Percentiles rank a stretch among this genome's conserved stretches.
Evolutionary conservation across 2,888 invertebrate genomes (phyloP).

Genomic region (Cordilura impudica): DNA sequence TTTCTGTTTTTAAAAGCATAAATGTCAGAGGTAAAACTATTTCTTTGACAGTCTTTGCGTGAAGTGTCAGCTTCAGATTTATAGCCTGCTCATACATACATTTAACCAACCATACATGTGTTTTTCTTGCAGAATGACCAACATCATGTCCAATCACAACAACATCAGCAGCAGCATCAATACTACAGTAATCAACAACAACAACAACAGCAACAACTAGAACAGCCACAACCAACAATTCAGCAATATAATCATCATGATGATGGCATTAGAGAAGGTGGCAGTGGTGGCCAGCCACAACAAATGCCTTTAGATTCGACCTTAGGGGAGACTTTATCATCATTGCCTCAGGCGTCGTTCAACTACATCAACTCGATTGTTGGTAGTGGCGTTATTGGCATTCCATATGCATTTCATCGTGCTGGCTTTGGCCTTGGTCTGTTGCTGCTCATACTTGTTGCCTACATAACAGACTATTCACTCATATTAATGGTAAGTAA

Average conservation of each 20-base stretch:
- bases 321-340: conserved; percentile 81
- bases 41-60: too few relatives aligned
- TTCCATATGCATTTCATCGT: conserved; percentile 89
- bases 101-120: neutral
- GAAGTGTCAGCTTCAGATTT: too few relatives aligned
- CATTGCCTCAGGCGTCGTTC: conserved; percentile 87
- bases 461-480: conserved; percentile 89
- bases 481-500: conserved; percentile 86
- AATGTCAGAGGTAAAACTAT: too few relatives aligned
- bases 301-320: conserved; percentile 42
- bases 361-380: conserved; percentile 94
- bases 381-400: conserved; percentile 91
- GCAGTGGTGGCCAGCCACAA: conserved; percentile 24
- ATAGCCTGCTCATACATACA: too few relatives aligned
- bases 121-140: conserved; percentile 69
- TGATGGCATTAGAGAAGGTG: conserved; percentile 17
- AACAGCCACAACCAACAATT: conserved; percentile 61
- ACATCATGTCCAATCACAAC: conserved; percentile 66
- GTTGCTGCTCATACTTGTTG: conserved; percentile 84
- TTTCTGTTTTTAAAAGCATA: too few relatives aligned
- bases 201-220: conserved; percentile 65
- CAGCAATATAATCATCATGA: conserved; percentile 52
- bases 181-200: conserved; percentile 57
- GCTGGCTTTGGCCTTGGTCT: conserved; percentile 89
- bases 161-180: conserved; percentile 59